Evolutionary conservation across 1,140 invertebrate genomes (phyloP), one percentile per base, ranked within the genome.

Genomic region (Halotydeus destructor): DNA sequence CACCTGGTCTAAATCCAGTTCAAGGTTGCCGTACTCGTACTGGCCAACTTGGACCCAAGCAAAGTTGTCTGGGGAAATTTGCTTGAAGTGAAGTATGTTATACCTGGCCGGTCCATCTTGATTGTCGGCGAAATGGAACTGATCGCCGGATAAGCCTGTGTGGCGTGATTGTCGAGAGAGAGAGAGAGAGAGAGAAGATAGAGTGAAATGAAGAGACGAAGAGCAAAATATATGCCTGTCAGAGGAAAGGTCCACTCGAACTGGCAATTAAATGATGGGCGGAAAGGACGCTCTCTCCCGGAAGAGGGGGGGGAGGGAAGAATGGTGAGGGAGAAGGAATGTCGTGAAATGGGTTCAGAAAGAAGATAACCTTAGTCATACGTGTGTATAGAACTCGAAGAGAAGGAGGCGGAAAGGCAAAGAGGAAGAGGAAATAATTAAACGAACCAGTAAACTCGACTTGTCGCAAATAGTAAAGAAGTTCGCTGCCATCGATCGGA

Each of bases 51-150:
- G 19, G 3, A 50, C 28, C 46, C 45, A 51, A 23, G 26, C 34
- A 21, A 26, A 48, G 12, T 35, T 28, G 1, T 75, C 76, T 0
- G 62, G 65, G 3, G 65, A 60, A 1, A 72, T 68, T 57, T 88
- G 79, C 55, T 85, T 84, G 66, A 88, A 94, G 57, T 93, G 86
- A 34, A 93, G 75, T 43, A 93, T 89, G 53, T 88, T 84, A 63
- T 94, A 94, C 3, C 85, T 68, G 0, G 84, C 79, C 1, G 86
- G 85, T 0, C 84, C 86, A 53, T 94, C 86, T 1, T 83, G 82
- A 12, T 57, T 62, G 57, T 85, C 78, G 16, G 43, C 44, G 59
- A 93, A 94, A 46, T 74, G 72, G 59, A 94, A 93, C 51, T 76
- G 68, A 56, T 89, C 81, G 5, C 79, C 80, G 48, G 77, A 84